Percentiles rank a stretch among this genome's conserved stretches.
phyloP scores from a whole-genome alignment of 2,888 invertebrate genomes.

The Eupithecia insigniata region DNA sequence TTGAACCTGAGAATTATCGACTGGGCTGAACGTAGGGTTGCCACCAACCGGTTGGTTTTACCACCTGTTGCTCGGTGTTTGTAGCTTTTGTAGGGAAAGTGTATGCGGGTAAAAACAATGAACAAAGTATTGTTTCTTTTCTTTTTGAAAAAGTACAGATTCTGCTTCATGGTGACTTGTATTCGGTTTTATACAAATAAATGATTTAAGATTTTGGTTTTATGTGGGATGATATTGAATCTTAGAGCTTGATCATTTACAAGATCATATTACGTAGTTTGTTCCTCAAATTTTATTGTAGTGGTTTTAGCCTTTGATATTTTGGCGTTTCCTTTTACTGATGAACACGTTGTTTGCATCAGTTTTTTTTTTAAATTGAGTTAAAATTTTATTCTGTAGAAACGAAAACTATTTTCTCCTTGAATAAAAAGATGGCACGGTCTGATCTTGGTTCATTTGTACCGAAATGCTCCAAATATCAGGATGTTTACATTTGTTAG shows the following conservation, averaged over 20 bases:
- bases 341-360: neutral
- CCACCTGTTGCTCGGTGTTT: constrained; percentile 29
- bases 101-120: neutral
- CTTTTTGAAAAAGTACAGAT: too few relatives aligned
- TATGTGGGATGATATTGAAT: neutral
- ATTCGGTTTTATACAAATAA: too few relatives aligned
- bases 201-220: too few relatives aligned
- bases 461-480: neutral
- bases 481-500: neutral
- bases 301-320: neutral
- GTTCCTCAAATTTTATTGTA: neutral
- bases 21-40: constrained; percentile 50
- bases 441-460: neutral
- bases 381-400: too few relatives aligned
- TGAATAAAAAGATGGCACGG: neutral
- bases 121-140: neutral
- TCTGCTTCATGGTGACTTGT: too few relatives aligned
- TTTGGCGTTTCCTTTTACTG: neutral
- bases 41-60: constrained; percentile 17
- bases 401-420: neutral
- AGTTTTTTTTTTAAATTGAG: neutral
- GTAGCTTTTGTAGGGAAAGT: neutral
- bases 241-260: too few relatives aligned
- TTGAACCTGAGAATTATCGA: constrained; percentile 57
- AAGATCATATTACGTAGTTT: too few relatives aligned